Evolutionary conservation across 2,113 vertebrate species (phyloP), one percentile per base, ranked within the genome.

Genomic region (Brienomyrus brachyistius): DNA sequence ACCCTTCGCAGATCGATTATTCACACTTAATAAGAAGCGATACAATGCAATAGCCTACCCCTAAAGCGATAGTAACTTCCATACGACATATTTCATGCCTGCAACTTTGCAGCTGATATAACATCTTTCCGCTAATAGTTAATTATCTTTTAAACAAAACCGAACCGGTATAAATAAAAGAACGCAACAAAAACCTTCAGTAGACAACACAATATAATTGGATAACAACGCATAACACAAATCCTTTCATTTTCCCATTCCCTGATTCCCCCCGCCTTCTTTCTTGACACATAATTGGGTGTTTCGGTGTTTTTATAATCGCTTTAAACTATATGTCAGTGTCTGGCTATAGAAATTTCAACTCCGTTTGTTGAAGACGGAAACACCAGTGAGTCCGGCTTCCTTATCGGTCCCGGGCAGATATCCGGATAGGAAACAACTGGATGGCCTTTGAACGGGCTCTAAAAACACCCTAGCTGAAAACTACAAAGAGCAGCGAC

Each of bases 391-490:
- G 96, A 97, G 97, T 95, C 95, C 94, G 96, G 97, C 98, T 99
- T 99, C 98, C 98, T 99, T 99, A 99, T 99, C 98, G 97, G 95
- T 95, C 95, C 95, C 94, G 95, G 96, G 96, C 98, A 99, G 97
- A 99, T 98, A 97, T 99, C 98, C 98, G 98, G 98, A 98, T 98
- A 99, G 98, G 98, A 99, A 99, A 98, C 98, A 97, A 98, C 97
- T 97, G 97, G 97, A 96, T 97, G 97, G 97, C 97, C 97, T 97
- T 97, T 97, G 97, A 97, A 98, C 96, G 96, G 95, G 97, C 95
- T 96, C 97, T 95, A 92, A 97, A 98, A 98, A 97, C 96, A 97
- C 97, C 96, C 96, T 96, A 97, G 97, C 96, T 96, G 94, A 97
- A 97, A 98, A 17, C 80, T 96, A 97, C 96, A 97, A 97, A 96